Conservation (phyloP, 2,888 invertebrate species). For the Zygothrica quintamaculata region DNA sequence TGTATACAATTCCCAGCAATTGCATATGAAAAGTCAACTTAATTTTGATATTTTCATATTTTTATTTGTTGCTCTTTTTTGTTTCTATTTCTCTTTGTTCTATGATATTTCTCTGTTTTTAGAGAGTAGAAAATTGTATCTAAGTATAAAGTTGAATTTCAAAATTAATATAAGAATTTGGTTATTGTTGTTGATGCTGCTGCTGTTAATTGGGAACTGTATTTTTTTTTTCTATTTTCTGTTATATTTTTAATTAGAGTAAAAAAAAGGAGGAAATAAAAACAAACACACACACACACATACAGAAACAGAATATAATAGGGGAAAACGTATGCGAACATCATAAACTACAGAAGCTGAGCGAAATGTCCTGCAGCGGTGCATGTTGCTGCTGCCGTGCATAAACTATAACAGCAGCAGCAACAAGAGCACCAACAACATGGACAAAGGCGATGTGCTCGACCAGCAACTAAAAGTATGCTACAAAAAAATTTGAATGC, state of each 20-base stretch:
- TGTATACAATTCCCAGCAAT: neutral
- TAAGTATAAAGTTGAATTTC: too few species aligned
- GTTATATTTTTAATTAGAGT: conserved; percentile 65
- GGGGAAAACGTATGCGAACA: conserved; percentile 11
- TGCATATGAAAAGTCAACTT: conserved; percentile 31
- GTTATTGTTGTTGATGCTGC: conserved; percentile 11
- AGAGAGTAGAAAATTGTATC: too few species aligned
- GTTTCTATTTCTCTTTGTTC: neutral
- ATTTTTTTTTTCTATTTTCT: conserved; percentile 11
- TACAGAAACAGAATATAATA: conserved; percentile 6
- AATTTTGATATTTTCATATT: conserved; percentile 16
- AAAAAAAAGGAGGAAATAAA: conserved; percentile 3
- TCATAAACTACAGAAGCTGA: conserved; percentile 35
- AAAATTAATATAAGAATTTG: neutral
- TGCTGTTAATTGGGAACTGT: too few species aligned
- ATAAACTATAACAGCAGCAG: conserved; percentile 38
- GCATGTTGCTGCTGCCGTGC: conserved; percentile 26
- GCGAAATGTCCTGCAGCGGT: conserved; percentile 31
- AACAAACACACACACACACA: too few species aligned
- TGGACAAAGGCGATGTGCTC: conserved; percentile 36
- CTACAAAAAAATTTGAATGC: conserved; percentile 56
- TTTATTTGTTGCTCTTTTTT: too few species aligned
- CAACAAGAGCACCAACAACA: conserved; percentile 17
- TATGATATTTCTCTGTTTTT: conserved; percentile 2
- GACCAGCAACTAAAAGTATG: conserved; percentile 67